A percentile compares a stretch with the other conserved stretches of the same genome.
These are phyloP conservation scores for Clavelina lepadiformis DNA, from an alignment of 23 tunicate genomes.

Conservation along the genomic window DNA sequence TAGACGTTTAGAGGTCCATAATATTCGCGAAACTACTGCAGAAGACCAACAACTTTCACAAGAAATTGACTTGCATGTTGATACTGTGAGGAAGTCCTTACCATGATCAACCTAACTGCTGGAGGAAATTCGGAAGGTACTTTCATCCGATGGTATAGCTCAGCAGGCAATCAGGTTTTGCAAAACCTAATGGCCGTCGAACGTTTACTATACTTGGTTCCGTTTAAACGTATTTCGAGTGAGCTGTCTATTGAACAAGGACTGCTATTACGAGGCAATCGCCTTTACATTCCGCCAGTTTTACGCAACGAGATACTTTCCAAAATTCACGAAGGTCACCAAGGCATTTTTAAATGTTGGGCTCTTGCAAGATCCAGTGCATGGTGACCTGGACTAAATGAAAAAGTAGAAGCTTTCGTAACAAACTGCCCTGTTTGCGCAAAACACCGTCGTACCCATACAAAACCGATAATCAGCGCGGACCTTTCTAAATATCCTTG, in stretches of 20 bases:
- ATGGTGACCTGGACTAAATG: slow-evolving; percentile 9
- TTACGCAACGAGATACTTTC: slow-evolving; percentile 3
- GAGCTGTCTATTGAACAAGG: neutral
- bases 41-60: too few species aligned
- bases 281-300: slow-evolving; percentile 2
- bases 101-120: too few species aligned
- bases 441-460: neutral
- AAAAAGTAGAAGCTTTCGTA: neutral
- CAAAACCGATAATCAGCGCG: neutral
- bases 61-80: too few species aligned
- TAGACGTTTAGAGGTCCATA: too few species aligned
- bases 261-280: neutral
- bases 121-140: too few species aligned
- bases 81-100: too few species aligned
- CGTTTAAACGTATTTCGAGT: too few species aligned
- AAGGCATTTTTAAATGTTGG: slow-evolving; percentile 11
- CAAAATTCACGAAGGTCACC: slow-evolving; percentile 8
- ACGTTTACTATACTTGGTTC: too few species aligned
- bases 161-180: too few species aligned
- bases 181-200: too few species aligned
- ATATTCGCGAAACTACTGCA: too few species aligned
- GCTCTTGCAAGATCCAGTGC: neutral
- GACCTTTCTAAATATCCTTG: neutral
- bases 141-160: too few species aligned
- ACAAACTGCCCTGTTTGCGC: slow-evolving; percentile 6